A percentile compares a stretch with the other conserved stretches of the same genome.
Evolutionary conservation across 2,888 invertebrate species (phyloP).

Genomic region (Mellilla xanthometata): DNA sequence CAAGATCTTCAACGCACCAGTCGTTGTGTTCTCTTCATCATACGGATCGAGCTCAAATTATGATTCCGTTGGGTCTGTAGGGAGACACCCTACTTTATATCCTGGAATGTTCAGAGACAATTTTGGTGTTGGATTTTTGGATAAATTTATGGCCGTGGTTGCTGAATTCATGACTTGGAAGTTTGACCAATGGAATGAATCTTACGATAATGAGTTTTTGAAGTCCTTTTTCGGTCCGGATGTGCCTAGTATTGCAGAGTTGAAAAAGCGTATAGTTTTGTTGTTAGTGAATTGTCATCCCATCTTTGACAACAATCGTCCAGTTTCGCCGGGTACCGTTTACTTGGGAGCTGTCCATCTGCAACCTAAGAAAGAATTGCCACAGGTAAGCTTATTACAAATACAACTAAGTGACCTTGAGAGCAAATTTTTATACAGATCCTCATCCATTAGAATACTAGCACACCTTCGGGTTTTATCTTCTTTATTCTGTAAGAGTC

Average conservation of each 20-base stretch:
- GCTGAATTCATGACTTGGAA: slow-evolving; percentile 27
- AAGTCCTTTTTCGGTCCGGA: slow-evolving; percentile 35
- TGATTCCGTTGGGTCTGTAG: slow-evolving; percentile 33
- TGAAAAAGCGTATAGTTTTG: slow-evolving; percentile 40
- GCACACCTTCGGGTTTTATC: too few species aligned
- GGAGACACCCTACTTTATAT: slow-evolving; percentile 35
- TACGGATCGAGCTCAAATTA: slow-evolving; percentile 31
- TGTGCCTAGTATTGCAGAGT: slow-evolving; percentile 33
- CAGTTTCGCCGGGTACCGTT: slow-evolving; percentile 42
- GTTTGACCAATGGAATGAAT: slow-evolving; percentile 11
- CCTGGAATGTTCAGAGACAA: slow-evolving; percentile 32
- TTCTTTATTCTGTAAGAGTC: too few species aligned
- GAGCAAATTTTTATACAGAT: too few species aligned
- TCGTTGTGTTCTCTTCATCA: slow-evolving; percentile 36
- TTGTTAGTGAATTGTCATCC: slow-evolving; percentile 40
- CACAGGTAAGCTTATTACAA: slow-evolving; percentile 39
- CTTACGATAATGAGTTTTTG: slow-evolving; percentile 31
- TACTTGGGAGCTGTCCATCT: slow-evolving; percentile 41
- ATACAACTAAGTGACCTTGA: too few species aligned
- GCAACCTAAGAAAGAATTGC: slow-evolving; percentile 36
- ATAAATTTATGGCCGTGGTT: slow-evolving; percentile 30
- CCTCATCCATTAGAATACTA: too few species aligned
- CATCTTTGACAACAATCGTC: slow-evolving; percentile 40
- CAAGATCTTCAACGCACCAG: slow-evolving; percentile 39
- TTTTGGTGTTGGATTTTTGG: slow-evolving; percentile 24